Evolutionary conservation across 2,797 vertebrate genomes (phyloP).

Genomic region (Siniperca undulata): DNA sequence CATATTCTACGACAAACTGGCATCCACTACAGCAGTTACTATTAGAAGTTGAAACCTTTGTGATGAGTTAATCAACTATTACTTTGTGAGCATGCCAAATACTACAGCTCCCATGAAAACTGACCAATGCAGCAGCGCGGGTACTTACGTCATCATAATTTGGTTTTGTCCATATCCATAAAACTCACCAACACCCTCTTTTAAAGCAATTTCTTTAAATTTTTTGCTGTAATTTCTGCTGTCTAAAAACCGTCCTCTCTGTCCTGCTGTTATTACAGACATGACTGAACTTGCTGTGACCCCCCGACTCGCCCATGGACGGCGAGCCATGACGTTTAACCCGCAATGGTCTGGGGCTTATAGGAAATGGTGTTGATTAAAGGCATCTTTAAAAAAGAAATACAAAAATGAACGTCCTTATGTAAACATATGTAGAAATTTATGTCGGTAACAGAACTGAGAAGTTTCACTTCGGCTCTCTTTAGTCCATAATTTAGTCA

Average conservation of each 20-base stretch:
- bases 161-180: neutral
- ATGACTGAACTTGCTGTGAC: neutral
- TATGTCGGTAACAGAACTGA: neutral
- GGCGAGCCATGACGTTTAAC: neutral
- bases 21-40: neutral
- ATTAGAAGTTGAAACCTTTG: neutral
- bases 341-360: neutral
- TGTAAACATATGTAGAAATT: neutral
- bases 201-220: neutral
- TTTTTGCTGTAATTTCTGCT: neutral
- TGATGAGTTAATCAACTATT: neutral
- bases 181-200: neutral
- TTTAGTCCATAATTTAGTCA: neutral
- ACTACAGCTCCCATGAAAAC: neutral
- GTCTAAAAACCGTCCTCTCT: neutral
- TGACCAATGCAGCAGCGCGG: too few species aligned
- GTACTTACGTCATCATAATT: neutral
- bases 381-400: neutral
- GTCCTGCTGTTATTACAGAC: neutral
- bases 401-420: neutral
- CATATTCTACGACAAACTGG: neutral
- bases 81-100: slow-evolving; percentile 1
- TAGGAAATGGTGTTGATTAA: neutral
- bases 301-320: neutral
- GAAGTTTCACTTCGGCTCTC: neutral